Conservation (phyloP, 2,888 invertebrate genomes). For the Tethea ocularis region DNA sequence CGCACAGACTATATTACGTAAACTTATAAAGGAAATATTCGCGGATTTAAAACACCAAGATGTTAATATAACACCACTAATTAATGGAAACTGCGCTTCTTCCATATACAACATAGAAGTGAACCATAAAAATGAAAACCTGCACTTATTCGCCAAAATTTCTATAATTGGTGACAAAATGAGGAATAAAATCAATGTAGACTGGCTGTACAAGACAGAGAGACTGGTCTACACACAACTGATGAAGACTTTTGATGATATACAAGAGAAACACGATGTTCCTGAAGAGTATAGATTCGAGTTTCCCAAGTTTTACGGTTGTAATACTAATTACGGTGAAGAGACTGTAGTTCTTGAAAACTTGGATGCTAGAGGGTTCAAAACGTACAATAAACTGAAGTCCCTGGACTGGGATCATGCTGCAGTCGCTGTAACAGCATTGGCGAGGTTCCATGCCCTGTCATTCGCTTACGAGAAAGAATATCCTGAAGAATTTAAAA, state of each 20-base stretch:
- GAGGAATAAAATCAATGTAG: conserved; percentile 32
- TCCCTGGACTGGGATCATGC: conserved; percentile 54
- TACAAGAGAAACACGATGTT: conserved; percentile 40
- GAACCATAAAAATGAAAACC: conserved; percentile 21
- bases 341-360: conserved; percentile 60
- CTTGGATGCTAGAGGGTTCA: conserved; percentile 46
- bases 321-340: conserved; percentile 28
- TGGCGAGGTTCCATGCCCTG: conserved; percentile 64
- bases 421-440: conserved; percentile 37
- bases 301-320: conserved; percentile 49
- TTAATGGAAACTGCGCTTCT: conserved; percentile 55
- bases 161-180: conserved; percentile 40
- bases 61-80: conserved; percentile 35
- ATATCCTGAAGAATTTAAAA: conserved; percentile 44
- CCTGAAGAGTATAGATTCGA: conserved; percentile 35
- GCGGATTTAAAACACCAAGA: conserved; percentile 27
- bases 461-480: conserved; percentile 59
- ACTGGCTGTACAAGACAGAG: conserved; percentile 40
- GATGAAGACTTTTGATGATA: conserved; percentile 24
- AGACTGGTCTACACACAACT: conserved; percentile 41
- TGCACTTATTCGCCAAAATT: conserved; percentile 56
- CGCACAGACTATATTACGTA: conserved; percentile 39
- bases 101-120: conserved; percentile 39
- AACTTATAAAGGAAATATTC: conserved; percentile 38
- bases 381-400: conserved; percentile 37